These are phyloP conservation scores for Drosophila flavopinicola DNA, from an alignment of 2,888 invertebrate genomes.

Conservation along the genomic window DNA sequence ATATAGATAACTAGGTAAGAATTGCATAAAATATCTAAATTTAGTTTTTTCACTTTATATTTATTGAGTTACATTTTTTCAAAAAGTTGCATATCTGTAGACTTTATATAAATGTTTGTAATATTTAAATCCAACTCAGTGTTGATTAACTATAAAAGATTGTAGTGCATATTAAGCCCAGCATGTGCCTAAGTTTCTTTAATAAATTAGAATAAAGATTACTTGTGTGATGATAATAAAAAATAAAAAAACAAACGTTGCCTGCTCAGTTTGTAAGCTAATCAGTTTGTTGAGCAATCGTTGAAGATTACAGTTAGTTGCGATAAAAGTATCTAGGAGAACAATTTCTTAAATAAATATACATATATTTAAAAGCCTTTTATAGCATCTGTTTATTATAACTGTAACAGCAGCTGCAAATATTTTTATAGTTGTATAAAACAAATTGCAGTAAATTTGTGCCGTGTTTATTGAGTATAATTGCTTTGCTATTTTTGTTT, in stretches of 20 bases:
- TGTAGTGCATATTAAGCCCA: too few species aligned
- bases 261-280: not conserved
- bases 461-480: slow-evolving; percentile 27
- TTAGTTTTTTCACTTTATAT: too few species aligned
- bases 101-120: too few species aligned
- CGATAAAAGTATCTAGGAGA: not conserved
- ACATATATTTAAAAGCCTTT: not conserved
- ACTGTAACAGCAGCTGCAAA: slow-evolving; percentile 3
- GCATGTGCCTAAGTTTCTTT: not conserved
- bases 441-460: slow-evolving; percentile 1
- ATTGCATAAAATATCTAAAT: too few species aligned
- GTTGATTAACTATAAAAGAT: too few species aligned
- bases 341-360: not conserved
- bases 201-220: slow-evolving; percentile 2
- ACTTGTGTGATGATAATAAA: not conserved
- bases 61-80: too few species aligned
- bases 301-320: not conserved
- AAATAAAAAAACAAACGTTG: too few species aligned
- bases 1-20: too few species aligned
- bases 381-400: not conserved
- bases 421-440: slow-evolving; percentile 4
- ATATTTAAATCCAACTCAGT: too few species aligned
- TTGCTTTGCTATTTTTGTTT: slow-evolving; percentile 19
- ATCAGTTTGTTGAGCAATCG: slow-evolving; percentile 4
- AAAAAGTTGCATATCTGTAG: too few species aligned